Evolutionary conservation across 2,888 invertebrate genomes (phyloP), one percentile per base, ranked within the genome.

Genomic region (Ommatoiulus sabulosus): DNA sequence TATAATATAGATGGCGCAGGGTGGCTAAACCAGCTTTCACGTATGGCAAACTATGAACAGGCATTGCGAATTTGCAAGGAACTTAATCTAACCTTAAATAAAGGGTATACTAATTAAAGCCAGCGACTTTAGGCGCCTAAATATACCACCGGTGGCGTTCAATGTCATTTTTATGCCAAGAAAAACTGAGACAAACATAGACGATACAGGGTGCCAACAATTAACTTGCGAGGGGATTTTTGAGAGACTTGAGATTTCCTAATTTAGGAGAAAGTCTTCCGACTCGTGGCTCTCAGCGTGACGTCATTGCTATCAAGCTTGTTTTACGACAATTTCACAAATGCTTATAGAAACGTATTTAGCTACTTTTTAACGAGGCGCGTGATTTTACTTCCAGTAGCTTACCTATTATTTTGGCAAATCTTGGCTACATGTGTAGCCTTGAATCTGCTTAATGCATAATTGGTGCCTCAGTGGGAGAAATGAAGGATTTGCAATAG

Each of bases 131-230:
- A 57, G n/a, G 63, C 15, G n/a, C n/a, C 17, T n/a, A 63, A 63
- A 63, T 63, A 63, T 63, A 63, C 63, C 63, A 63, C 63, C 63
- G n/a, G 63, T 63, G 63, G 63, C n/a, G 63, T 63, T 63, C 63
- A 63, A 63, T 63, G 63, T n/a, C 63, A 63, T 63, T 63, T 63
- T 63, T 63, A 17, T 17, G 63, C 17, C 63, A 63, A 63, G 63
- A 63, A 63, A 17, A 63, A n/a, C n/a, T 63, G n/a, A 63, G 63
- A 17, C 63, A 63, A 63, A 63, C 63, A 63, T 63, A 63, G 63
- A 63, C n/a, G 17, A 63, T 63, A n/a, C 63, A 63, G 17, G 63
- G n/a, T 63, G 63, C n/a, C 63, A 63, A n/a, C 63, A 63, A 17
- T n/a, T 17, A 4, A 3, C 46, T 46, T 63, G 17, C 3, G 6